These are phyloP conservation scores for Diachasma alloeum DNA, from an alignment of 1,140 invertebrate species.

Conservation along the genomic window DNA sequence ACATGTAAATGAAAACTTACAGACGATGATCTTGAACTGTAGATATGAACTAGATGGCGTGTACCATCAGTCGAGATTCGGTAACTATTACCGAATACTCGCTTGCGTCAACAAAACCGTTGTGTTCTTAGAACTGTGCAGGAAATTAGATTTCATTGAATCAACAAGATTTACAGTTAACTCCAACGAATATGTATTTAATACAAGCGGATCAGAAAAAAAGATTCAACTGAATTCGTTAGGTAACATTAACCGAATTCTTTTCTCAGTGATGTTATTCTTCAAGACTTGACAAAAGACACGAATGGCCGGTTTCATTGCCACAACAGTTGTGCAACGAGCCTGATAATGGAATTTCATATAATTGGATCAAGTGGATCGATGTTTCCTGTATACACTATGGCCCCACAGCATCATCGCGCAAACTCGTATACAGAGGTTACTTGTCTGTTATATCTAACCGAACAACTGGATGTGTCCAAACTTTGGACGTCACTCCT, in stretches of 20 bases:
- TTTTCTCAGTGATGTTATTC: background rate
- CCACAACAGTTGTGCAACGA: background rate
- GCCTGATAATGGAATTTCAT: background rate
- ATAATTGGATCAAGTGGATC: constrained; percentile 9
- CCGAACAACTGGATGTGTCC: background rate
- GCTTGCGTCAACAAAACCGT: too few relatives aligned
- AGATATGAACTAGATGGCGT: too few relatives aligned
- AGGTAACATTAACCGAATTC: background rate
- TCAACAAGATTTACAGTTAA: too few relatives aligned
- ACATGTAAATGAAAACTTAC: too few relatives aligned
- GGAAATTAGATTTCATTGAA: too few relatives aligned
- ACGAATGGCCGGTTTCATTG: background rate
- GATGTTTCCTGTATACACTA: background rate
- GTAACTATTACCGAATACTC: too few relatives aligned
- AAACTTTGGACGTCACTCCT: background rate
- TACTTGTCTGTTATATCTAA: background rate
- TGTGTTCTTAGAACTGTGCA: too few relatives aligned
- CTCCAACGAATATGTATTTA: too few relatives aligned
- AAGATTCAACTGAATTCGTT: too few relatives aligned
- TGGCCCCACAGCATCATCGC: background rate
- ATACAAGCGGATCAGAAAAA: too few relatives aligned
- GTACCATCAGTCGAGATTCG: too few relatives aligned
- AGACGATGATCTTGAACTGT: too few relatives aligned
- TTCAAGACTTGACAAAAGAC: background rate
- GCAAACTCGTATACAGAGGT: background rate